These are phyloP conservation scores for Clarias magur DNA, from an alignment of 2,113 vertebrate species.

Conservation along the genomic window DNA sequence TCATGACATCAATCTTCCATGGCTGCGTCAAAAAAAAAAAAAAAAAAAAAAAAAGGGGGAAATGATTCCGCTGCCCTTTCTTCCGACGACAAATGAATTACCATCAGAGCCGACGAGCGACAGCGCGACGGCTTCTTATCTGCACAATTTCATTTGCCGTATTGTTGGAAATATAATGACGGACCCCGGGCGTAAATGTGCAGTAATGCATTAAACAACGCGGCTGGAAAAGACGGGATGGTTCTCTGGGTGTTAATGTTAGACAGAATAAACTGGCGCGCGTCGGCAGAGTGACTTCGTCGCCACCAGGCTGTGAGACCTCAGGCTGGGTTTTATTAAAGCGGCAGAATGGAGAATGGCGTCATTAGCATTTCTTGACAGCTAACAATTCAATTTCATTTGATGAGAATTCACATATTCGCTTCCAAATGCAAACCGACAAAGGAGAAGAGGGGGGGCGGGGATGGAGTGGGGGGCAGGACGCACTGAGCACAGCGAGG, in stretches of 20 bases:
- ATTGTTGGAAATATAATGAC: slow-evolving; percentile 66
- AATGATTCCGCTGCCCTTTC: slow-evolving; percentile 52
- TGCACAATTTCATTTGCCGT: slow-evolving; percentile 69
- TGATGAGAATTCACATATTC: slow-evolving; percentile 60
- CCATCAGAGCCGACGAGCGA: slow-evolving; percentile 21
- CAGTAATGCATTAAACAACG: slow-evolving; percentile 72
- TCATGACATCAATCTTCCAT: slow-evolving; percentile 35
- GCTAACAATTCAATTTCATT: slow-evolving; percentile 71
- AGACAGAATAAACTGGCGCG: slow-evolving; percentile 72
- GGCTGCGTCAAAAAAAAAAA: background rate
- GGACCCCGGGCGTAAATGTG: slow-evolving; percentile 60
- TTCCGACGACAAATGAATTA: slow-evolving; percentile 27
- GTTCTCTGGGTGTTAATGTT: slow-evolving; percentile 74
- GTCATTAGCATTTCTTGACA: slow-evolving; percentile 72
- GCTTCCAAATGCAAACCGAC: slow-evolving; percentile 63
- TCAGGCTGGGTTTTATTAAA: slow-evolving; percentile 57
- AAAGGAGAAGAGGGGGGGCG: slow-evolving; percentile 36
- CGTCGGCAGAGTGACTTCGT: slow-evolving; percentile 55
- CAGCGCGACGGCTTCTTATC: slow-evolving; percentile 63
- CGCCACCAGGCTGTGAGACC: slow-evolving; percentile 30
- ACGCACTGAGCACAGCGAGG: slow-evolving; percentile 38
- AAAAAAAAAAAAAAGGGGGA: slow-evolving; percentile 17
- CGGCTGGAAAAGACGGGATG: slow-evolving; percentile 63
- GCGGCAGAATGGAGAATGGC: slow-evolving; percentile 63
- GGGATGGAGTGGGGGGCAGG: slow-evolving; percentile 29